Evolutionary conservation across 2,888 invertebrate species (phyloP), one percentile per base, ranked within the genome.

Genomic region (Argyresthia albistria): DNA sequence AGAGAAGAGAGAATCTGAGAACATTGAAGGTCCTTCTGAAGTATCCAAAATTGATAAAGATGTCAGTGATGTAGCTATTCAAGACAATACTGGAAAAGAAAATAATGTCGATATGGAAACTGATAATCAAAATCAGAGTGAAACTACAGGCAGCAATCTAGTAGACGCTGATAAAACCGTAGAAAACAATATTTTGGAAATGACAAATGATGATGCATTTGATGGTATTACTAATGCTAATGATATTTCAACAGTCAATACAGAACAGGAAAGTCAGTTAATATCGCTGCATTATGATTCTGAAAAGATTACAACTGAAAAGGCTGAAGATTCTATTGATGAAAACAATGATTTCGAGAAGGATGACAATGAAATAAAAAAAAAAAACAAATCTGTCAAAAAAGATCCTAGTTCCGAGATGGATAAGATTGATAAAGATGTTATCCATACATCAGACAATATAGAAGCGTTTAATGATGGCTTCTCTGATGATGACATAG

Each of bases 401-500:
- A 25, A 25, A 4, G 25, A 6, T 25, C 25, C 25, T 25, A 25
- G 2, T 25, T 25, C 25, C 25, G 25, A 25, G 25, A 25, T 25
- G 25, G 25, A 25, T 25, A 25, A 6, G 2, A 25, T 6, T 25
- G 25, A 25, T 25, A 25, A 25, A 25, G 25, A 25, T 25, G 25
- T 25, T 25, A 2, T 4, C 6, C 3, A 25, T 2, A 25, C 25
- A 25, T 25, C 25, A 25, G 25, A 25, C 25, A 25, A 51, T 25
- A 35, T 35, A 43, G 12, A 43, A 16, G 8, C 2, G 1, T 25
- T n/a, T 9, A 14, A 14, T 14, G n/a, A 73, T 56, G 65, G 66
- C 53, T 80, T 80, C 57, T 74, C 77, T 45, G 79, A 81, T 60
- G 70, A 80, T 63, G 80, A 78, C 59, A 58, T 78, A 37, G 70